Conservation (phyloP, 1,140 invertebrate genomes). For the Metaphire vulgaris region DNA sequence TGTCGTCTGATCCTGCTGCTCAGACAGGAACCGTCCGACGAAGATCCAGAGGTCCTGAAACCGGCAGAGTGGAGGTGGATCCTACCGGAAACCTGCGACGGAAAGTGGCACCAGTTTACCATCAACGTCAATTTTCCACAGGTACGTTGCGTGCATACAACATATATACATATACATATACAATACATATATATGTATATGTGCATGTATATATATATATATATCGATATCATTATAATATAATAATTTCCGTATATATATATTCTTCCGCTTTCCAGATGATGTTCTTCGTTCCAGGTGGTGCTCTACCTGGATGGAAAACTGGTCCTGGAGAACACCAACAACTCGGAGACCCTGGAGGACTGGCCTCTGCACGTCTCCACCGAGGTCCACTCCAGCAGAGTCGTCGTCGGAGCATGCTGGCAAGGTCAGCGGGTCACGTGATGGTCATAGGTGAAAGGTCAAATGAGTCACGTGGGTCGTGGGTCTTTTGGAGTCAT, state of each 20-base stretch:
- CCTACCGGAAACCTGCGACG: slow-evolving; percentile 72
- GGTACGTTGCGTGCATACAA: too few species aligned
- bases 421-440: slow-evolving; percentile 86
- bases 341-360: slow-evolving; percentile 93
- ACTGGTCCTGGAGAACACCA: slow-evolving; percentile 68
- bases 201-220: too few species aligned
- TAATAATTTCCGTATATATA: too few species aligned
- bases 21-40: slow-evolving; percentile 81
- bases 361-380: slow-evolving; percentile 97
- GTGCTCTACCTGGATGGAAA: slow-evolving; percentile 83
- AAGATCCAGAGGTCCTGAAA: slow-evolving; percentile 88
- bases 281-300: too few species aligned
- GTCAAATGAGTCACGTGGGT: too few species aligned
- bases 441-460: too few species aligned
- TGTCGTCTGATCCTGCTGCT: slow-evolving; percentile 88
- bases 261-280: too few species aligned
- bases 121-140: slow-evolving; percentile 63
- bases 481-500: too few species aligned
- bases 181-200: too few species aligned
- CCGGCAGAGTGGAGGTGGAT: slow-evolving; percentile 87
- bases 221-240: too few species aligned
- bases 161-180: too few species aligned
- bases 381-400: slow-evolving; percentile 64
- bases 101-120: slow-evolving; percentile 97
- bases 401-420: slow-evolving; percentile 87